Conservation (phyloP, 1,140 invertebrate species). For the Microplitis mediator region DNA sequence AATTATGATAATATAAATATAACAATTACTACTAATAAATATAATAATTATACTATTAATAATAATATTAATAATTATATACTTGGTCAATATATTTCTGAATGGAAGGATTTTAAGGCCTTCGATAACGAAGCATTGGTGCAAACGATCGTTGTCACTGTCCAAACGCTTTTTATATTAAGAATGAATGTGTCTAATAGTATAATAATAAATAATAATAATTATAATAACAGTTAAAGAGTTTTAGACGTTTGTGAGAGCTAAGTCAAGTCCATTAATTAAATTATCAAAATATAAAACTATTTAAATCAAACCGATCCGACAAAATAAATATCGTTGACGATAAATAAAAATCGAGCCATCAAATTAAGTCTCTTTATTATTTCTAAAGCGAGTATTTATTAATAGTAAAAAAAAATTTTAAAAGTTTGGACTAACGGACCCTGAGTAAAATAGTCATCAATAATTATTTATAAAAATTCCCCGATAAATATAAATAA, state of each 20-base stretch:
- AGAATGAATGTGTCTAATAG: conserved; percentile 8
- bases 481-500: too few relatives aligned
- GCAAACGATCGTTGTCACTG: conserved; percentile 13
- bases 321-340: too few relatives aligned
- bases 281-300: not conserved
- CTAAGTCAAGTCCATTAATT: not conserved
- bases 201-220: not conserved
- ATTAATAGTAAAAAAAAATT: too few relatives aligned
- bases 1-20: too few relatives aligned
- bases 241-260: conserved; percentile 3
- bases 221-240: not conserved
- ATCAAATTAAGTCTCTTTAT: too few relatives aligned
- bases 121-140: not conserved
- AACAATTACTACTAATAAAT: too few relatives aligned
- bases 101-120: not conserved
- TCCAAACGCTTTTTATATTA: conserved; percentile 21
- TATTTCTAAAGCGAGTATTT: too few relatives aligned
- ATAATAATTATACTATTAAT: too few relatives aligned
- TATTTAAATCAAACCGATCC: conserved; percentile 25
- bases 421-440: too few relatives aligned
- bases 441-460: too few relatives aligned
- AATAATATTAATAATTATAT: not conserved
- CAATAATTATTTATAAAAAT: too few relatives aligned
- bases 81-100: not conserved
- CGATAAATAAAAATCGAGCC: too few relatives aligned